Conservation (phyloP, 37 sponge, comb jelly and placozoan genomes). For the Ephydatia muelleri region DNA sequence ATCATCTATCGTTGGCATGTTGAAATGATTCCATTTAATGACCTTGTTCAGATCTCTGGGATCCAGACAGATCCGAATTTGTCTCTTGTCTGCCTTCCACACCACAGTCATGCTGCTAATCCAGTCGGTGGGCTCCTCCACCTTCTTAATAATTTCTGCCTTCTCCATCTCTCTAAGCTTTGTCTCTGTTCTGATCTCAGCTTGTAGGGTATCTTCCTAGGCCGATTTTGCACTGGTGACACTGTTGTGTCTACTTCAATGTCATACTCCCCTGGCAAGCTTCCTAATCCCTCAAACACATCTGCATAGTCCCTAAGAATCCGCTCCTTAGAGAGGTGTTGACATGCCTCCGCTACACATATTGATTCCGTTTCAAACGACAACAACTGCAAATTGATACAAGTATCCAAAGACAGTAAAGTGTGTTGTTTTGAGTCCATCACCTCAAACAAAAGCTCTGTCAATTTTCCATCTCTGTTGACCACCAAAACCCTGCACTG, state of each 20-base stretch:
- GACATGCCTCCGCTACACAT: not conserved
- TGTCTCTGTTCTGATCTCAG: conserved; percentile 2
- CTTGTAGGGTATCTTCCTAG: conserved; percentile 22
- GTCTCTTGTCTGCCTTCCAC: conserved; percentile 24
- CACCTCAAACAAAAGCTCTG: conserved; percentile 7
- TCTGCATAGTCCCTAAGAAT: conserved; percentile 9
- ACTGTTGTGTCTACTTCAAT: conserved; percentile 22
- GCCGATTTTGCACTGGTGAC: conserved; percentile 17
- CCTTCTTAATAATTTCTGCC: conserved; percentile 20
- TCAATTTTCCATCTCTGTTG: not conserved
- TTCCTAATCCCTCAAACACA: conserved; percentile 24
- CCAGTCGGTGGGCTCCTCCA: conserved; percentile 59
- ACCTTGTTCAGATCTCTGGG: conserved; percentile 53
- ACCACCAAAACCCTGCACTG: not conserved
- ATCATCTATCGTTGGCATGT: conserved; percentile 34
- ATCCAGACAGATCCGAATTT: conserved; percentile 51
- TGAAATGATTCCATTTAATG: conserved; percentile 31
- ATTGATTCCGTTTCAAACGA: not conserved
- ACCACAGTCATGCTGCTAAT: conserved; percentile 17
- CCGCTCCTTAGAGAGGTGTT: not conserved
- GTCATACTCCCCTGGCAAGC: conserved; percentile 13
- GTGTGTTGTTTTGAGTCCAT: not conserved
- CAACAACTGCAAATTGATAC: not conserved
- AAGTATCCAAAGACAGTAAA: conserved; percentile 5
- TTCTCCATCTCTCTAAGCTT: conserved; percentile 24